These are phyloP conservation scores for Parambassis ranga DNA, from an alignment of 2,797 vertebrate genomes.

Conservation along the genomic window DNA sequence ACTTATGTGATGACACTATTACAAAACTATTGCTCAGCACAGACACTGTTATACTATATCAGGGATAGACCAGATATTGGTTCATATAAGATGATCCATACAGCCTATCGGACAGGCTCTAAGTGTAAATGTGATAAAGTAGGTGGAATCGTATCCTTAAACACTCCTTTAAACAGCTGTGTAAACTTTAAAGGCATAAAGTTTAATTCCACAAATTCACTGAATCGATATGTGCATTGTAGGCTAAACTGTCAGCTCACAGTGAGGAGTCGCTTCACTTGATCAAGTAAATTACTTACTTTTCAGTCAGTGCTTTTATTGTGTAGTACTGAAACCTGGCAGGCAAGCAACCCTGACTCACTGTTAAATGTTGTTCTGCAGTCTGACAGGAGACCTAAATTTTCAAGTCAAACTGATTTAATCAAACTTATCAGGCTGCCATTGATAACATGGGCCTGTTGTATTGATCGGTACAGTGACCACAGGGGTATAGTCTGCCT, in stretches of 20 bases:
- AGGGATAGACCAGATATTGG: no score
- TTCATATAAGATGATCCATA: no score
- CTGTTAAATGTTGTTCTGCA: not conserved
- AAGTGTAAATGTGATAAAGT: not conserved
- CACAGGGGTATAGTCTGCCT: not conserved
- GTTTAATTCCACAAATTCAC: slow-evolving; percentile 33
- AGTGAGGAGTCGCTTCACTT: slow-evolving; percentile 3
- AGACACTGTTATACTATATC: no score
- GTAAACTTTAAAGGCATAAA: not conserved
- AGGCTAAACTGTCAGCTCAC: slow-evolving; percentile 12
- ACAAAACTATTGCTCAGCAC: no score
- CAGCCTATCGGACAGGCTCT: no score
- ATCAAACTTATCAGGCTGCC: not conserved
- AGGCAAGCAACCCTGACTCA: slow-evolving; percentile 1
- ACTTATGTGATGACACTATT: no score
- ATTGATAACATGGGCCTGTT: not conserved
- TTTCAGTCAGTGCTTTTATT: slow-evolving; percentile 24
- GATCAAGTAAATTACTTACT: slow-evolving; percentile 25
- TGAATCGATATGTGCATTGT: slow-evolving; percentile 12
- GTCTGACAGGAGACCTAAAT: not conserved
- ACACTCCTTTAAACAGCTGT: not conserved
- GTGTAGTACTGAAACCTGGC: slow-evolving; percentile 20
- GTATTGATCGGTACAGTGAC: slow-evolving; percentile 7
- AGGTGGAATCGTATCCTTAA: not conserved
- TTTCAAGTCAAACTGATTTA: not conserved